Percentiles rank a stretch among this genome's conserved stretches.
These are phyloP conservation scores for Danaus plexippus DNA, from an alignment of 1,140 invertebrate species.

Conservation along the genomic window DNA sequence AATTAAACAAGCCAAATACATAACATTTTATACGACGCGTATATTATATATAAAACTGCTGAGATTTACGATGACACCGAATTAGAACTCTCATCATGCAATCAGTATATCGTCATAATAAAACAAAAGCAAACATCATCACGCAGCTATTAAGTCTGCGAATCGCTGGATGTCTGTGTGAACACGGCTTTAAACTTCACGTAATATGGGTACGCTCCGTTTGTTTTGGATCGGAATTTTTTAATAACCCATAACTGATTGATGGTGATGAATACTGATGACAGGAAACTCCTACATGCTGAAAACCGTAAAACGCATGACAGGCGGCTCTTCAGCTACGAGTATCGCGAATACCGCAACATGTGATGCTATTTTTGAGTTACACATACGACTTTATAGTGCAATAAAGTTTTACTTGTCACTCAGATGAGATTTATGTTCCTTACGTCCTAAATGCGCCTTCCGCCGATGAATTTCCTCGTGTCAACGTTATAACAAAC, in stretches of 20 bases:
- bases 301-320: slow-evolving; percentile 38
- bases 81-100: slow-evolving; percentile 43
- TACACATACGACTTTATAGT: slow-evolving; percentile 66
- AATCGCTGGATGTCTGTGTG: no score
- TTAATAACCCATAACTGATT: no score
- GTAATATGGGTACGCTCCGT: no score
- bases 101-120: slow-evolving; percentile 32
- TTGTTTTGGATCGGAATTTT: no score
- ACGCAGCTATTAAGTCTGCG: slow-evolving; percentile 32
- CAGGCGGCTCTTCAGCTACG: slow-evolving; percentile 54
- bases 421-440: slow-evolving; percentile 61
- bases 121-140: slow-evolving; percentile 34
- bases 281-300: slow-evolving; percentile 21
- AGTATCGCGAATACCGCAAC: slow-evolving; percentile 44
- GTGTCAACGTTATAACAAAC: slow-evolving; percentile 56
- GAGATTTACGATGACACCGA: slow-evolving; percentile 39
- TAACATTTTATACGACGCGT: slow-evolving; percentile 20
- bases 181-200: no score
- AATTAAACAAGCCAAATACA: slow-evolving; percentile 17
- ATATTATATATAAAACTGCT: slow-evolving; percentile 26
- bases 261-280: slow-evolving; percentile 2
- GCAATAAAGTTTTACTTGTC: slow-evolving; percentile 68
- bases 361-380: slow-evolving; percentile 45
- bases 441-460: slow-evolving; percentile 59
- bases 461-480: slow-evolving; percentile 64